Evolutionary conservation across 53 echinoderm and acorn worm species (phyloP).

Genomic region (Antedon mediterranea): DNA sequence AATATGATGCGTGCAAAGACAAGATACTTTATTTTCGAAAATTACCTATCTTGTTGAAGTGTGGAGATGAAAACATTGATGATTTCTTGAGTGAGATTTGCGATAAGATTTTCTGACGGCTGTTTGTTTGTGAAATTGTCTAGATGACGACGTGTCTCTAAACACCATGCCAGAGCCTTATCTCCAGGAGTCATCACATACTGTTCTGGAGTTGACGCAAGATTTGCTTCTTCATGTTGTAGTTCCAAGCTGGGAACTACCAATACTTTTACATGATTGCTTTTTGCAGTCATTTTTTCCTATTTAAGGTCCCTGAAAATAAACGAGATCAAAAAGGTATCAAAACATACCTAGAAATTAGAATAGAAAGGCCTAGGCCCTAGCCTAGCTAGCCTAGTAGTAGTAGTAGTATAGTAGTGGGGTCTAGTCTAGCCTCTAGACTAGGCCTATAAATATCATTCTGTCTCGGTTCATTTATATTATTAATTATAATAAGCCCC

Average conservation of each 20-base stretch:
- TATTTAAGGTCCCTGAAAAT: no score
- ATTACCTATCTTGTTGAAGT: conserved; percentile 72
- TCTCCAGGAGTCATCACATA: background rate
- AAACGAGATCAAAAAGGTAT: no score
- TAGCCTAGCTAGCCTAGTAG: no score
- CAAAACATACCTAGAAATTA: no score
- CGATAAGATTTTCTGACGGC: conserved; percentile 19
- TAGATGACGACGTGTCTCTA: background rate
- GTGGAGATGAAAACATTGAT: conserved; percentile 64
- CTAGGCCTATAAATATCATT: no score
- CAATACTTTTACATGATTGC: no score
- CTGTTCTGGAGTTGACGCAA: background rate
- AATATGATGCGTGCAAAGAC: background rate
- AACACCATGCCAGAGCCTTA: background rate
- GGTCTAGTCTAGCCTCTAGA: no score
- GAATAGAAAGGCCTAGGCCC: no score
- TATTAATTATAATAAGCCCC: no score
- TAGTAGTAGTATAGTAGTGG: no score
- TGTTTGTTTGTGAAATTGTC: conserved; percentile 5
- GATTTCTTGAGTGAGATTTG: conserved; percentile 40
- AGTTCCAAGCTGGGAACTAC: background rate
- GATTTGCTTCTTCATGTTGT: background rate
- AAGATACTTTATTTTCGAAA: background rate
- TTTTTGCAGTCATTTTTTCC: no score
- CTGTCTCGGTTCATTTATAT: no score